Evolutionary conservation across 2,113 vertebrate genomes (phyloP).

Genomic region (Leucoraja erinaceus): DNA sequence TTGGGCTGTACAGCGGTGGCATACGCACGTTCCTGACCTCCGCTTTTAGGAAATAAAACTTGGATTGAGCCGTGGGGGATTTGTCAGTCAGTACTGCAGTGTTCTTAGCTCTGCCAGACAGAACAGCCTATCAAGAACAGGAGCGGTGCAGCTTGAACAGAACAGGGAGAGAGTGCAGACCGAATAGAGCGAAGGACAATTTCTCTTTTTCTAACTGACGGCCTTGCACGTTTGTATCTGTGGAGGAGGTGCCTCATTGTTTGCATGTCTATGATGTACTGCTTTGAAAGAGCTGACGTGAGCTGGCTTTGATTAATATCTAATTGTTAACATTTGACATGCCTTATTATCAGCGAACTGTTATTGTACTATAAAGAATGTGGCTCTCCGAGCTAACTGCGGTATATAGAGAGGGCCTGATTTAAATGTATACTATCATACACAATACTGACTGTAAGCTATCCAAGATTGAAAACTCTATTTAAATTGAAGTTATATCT

Average conservation of each 20-base stretch:
- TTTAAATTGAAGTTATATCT: conserved; percentile 6
- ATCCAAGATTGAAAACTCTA: not conserved
- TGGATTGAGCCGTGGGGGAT: not conserved
- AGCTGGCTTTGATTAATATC: conserved; percentile 84
- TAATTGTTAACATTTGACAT: conserved; percentile 74
- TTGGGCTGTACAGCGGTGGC: not conserved
- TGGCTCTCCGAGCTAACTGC: conserved; percentile 48
- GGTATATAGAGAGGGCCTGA: conserved; percentile 52
- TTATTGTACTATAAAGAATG: conserved; percentile 53
- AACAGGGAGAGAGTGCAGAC: not conserved
- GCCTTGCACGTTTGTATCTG: conserved; percentile 19
- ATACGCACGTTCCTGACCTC: not conserved
- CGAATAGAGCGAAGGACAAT: not conserved
- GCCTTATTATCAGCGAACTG: conserved; percentile 52
- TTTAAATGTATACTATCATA: conserved; percentile 44
- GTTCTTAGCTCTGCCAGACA: not conserved
- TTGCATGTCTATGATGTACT: conserved; percentile 81
- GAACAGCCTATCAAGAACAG: too few species aligned
- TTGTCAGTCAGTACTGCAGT: not conserved
- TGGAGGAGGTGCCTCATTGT: conserved; percentile 62
- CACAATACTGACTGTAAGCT: not conserved
- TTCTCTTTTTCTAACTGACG: conserved; percentile 21
- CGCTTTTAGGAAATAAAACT: not conserved
- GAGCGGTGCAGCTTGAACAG: not conserved
- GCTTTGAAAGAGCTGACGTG: conserved; percentile 78